phyloP scores from a whole-genome alignment of 2,797 vertebrate species.

The Anguilla anguilla region DNA sequence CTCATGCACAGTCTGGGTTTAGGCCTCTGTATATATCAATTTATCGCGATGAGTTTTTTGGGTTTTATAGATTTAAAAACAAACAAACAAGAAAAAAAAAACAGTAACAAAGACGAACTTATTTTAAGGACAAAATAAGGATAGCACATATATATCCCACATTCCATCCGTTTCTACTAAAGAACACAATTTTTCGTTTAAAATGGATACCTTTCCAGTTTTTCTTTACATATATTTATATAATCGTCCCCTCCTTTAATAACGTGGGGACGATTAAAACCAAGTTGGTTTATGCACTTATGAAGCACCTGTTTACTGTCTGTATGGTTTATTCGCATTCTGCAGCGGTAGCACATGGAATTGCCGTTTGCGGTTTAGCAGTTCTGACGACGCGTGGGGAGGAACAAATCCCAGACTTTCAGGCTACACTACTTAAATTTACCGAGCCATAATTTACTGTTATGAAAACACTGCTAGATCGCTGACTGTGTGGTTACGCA shows the following conservation, averaged over 20 bases:
- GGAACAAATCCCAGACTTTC: not conserved
- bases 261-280: not conserved
- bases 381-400: not conserved
- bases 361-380: not conserved
- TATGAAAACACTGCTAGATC: slow-evolving; percentile 67
- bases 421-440: slow-evolving; percentile 71
- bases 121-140: not conserved
- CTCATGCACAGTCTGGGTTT: slow-evolving; percentile 33
- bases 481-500: not conserved
- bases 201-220: too few species aligned
- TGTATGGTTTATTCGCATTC: not conserved
- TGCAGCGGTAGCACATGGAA: not conserved
- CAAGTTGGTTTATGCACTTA: not conserved
- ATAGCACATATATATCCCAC: not conserved
- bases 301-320: slow-evolving; percentile 1
- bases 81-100: too few species aligned
- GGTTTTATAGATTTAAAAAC: not conserved
- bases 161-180: not conserved
- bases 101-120: not conserved
- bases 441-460: slow-evolving; percentile 73
- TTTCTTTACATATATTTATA: too few species aligned
- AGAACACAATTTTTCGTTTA: not conserved
- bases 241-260: not conserved
- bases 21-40: not conserved
- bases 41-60: not conserved